These are phyloP conservation scores for Caenorhabditis becei DNA, from an alignment of 2,888 invertebrate genomes.

Conservation along the genomic window DNA sequence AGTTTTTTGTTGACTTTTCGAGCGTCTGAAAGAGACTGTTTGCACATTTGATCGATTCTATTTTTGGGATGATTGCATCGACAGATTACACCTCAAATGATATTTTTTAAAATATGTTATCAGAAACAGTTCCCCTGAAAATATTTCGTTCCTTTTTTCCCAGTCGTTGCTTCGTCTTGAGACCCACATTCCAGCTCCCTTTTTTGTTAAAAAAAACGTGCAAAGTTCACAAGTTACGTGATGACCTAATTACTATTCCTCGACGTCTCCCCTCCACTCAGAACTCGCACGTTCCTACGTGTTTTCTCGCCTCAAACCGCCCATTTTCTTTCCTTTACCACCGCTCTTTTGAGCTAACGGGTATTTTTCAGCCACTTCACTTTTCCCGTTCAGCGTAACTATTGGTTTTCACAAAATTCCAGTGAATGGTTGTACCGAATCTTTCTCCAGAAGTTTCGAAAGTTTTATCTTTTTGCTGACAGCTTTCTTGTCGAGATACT, in stretches of 20 bases:
- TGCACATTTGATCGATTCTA: constrained; percentile 21
- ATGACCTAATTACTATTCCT: constrained; percentile 4
- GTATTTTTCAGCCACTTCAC: background rate
- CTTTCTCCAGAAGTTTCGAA: no score
- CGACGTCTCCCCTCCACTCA: background rate
- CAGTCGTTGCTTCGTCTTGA: background rate
- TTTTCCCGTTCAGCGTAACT: no score
- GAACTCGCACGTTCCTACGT: no score
- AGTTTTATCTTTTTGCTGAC: no score
- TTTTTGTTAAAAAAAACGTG: background rate
- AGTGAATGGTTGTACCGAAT: no score
- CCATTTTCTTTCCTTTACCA: background rate
- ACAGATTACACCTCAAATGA: no score
- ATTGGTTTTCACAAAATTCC: no score
- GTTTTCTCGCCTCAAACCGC: background rate
- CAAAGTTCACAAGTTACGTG: background rate
- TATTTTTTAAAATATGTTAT: no score
- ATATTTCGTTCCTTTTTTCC: background rate
- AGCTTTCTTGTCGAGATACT: no score
- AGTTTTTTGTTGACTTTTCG: constrained; percentile 24
- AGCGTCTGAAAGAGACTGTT: constrained; percentile 18
- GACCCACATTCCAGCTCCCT: background rate
- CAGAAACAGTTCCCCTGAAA: no score
- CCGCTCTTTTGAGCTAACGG: no score
- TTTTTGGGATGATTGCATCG: constrained; percentile 8